A percentile compares a stretch with the other conserved stretches of the same genome.
phyloP scores from a whole-genome alignment of 2,113 vertebrate species.

The Campylomormyrus tamandua region DNA sequence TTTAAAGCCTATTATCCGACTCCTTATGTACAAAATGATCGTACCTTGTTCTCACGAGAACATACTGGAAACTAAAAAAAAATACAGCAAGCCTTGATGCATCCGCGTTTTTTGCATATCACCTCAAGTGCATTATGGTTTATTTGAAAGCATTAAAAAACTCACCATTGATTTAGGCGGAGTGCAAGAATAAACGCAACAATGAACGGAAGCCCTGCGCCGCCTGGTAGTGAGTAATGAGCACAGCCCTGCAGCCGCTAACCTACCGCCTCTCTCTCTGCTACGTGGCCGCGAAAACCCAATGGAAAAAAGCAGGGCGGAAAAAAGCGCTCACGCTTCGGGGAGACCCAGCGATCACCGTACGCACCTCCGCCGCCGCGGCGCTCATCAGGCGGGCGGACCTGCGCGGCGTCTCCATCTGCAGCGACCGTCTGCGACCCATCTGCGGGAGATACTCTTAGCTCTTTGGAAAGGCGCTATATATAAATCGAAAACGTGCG shows the following conservation, averaged over 20 bases:
- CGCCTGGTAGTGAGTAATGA: neutral
- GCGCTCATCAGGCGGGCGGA: slow-evolving; percentile 16
- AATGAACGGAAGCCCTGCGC: neutral
- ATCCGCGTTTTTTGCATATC: neutral
- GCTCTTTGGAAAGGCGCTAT: neutral
- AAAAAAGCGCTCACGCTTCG: slow-evolving; percentile 18
- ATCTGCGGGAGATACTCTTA: neutral
- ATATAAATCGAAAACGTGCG: neutral
- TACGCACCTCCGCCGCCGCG: slow-evolving; percentile 27
- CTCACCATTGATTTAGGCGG: neutral
- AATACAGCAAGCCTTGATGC: neutral
- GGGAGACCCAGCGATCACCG: neutral
- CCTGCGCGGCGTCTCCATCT: neutral
- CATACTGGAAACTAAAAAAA: neutral
- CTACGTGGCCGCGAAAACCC: slow-evolving; percentile 41
- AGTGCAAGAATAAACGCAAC: neutral
- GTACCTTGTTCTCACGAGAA: neutral
- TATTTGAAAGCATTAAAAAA: neutral
- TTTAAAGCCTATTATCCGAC: neutral
- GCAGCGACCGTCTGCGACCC: slow-evolving; percentile 15
- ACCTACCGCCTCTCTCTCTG: slow-evolving; percentile 7
- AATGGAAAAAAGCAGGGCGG: slow-evolving; percentile 30
- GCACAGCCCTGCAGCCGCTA: neutral
- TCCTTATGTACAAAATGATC: neutral
- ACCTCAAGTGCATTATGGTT: neutral